Conservation (phyloP, 2,888 invertebrate species). For the Linnaemya vulpina region DNA sequence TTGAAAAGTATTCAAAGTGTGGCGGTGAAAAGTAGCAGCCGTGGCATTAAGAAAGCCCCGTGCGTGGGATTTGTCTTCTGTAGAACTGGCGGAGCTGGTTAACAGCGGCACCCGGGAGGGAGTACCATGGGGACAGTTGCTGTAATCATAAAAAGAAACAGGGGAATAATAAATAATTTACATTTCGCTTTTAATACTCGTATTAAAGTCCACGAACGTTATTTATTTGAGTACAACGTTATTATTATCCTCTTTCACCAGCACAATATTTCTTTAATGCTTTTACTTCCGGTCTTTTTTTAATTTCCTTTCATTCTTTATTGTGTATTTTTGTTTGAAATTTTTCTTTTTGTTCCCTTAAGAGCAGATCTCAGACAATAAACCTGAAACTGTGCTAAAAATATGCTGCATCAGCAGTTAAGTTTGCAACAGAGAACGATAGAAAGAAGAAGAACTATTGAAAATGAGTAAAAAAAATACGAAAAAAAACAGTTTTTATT, state of each 20-base stretch:
- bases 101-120: slow-evolving; percentile 89
- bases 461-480: slow-evolving; percentile 36
- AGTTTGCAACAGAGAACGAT: slow-evolving; percentile 11
- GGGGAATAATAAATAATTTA: not conserved
- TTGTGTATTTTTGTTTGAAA: slow-evolving; percentile 11
- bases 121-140: slow-evolving; percentile 86
- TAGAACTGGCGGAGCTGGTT: slow-evolving; percentile 73
- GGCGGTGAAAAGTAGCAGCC: slow-evolving; percentile 78
- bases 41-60: slow-evolving; percentile 77
- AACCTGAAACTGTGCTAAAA: slow-evolving; percentile 41
- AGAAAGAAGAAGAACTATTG: slow-evolving; percentile 22
- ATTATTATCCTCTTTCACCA: not conserved
- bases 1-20: slow-evolving; percentile 76
- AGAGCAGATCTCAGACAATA: slow-evolving; percentile 26
- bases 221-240: not conserved
- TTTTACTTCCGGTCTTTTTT: slow-evolving; percentile 18
- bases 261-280: not conserved
- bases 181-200: not conserved
- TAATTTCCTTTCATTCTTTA: not conserved
- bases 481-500: slow-evolving; percentile 43
- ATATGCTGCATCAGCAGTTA: slow-evolving; percentile 53
- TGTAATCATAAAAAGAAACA: slow-evolving; percentile 65
- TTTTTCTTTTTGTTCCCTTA: not conserved
- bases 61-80: slow-evolving; percentile 67
- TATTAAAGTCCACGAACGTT: not conserved